Evolutionary conservation across 2,888 invertebrate genomes (phyloP), one percentile per base, ranked within the genome.

Genomic region (Amphimallon solstitiale): DNA sequence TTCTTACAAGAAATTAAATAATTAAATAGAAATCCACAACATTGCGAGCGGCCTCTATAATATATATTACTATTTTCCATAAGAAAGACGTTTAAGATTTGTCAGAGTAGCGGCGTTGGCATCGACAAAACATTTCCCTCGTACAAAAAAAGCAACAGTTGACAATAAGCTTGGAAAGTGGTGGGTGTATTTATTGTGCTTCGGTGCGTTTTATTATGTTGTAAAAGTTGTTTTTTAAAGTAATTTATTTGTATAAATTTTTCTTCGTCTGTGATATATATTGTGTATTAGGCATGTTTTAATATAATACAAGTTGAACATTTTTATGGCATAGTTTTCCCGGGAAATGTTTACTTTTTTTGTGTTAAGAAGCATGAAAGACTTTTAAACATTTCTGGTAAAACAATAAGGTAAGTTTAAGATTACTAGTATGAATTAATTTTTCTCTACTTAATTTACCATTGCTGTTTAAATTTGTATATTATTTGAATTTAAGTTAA

Each of bases 111-210:
- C 46, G 56, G 72, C 75, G 74, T 72, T 68, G 15, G 34, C 23
- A 46, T 63, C 69, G 48, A 23, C 66, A 56, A 68, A 70, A 71
- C 70, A 65, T 69, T 71, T 72, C 71, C 70, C 65, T 63, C 49
- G 64, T 69, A 71, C 64, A 71, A 74, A 71, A 23, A 75, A 77
- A 68, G 78, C 78, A 78, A 78, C 78, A 78, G 78, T 78, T 78
- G 76, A 76, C 75, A 74, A 73, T 73, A 71, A 67, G 72, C 73
- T 70, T 52, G 56, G 19, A 60, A 63, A 45, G 71, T 46, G 65
- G 43, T 38, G 17, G 15, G 34, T 21, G 29, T 54, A 19, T 63
- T 43, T 54, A 37, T 19, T 21, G 37, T 49, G 34, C 46, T 15
- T n/a, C 14, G 19, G 56, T 46, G 49, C 48, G 59, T 59, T 64